phyloP scores from a whole-genome alignment of 2,797 vertebrate genomes.

The Chrosomus eos region DNA sequence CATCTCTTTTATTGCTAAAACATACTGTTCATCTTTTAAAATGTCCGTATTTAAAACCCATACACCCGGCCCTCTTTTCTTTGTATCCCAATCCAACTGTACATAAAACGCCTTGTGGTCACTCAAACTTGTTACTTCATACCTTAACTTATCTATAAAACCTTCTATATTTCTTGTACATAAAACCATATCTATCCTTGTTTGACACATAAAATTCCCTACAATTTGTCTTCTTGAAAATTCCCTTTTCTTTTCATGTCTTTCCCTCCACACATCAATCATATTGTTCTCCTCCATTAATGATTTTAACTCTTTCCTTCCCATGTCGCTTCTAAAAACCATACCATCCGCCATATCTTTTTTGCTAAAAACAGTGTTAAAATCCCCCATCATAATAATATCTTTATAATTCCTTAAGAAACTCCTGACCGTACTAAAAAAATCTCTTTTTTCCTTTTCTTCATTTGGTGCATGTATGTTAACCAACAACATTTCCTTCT shows the following conservation, averaged over 20 bases:
- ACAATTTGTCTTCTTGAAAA: slow-evolving; percentile 7
- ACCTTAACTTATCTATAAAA: neutral
- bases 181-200: neutral
- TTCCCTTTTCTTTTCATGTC: neutral
- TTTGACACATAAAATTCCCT: neutral
- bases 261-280: too few species aligned
- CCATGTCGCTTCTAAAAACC: too few species aligned
- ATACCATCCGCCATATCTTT: too few species aligned
- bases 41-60: neutral
- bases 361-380: too few species aligned
- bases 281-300: too few species aligned
- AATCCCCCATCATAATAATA: too few species aligned
- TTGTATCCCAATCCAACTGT: neutral
- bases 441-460: neutral
- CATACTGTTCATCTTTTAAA: neutral
- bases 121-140: neutral
- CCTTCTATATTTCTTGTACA: neutral
- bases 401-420: too few species aligned
- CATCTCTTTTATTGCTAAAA: neutral
- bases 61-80: neutral
- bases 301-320: too few species aligned
- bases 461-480: neutral
- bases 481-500: neutral
- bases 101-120: neutral
- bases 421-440: neutral